phyloP scores from a whole-genome alignment of 2,888 invertebrate species.

The Diaprepes abbreviatus region DNA sequence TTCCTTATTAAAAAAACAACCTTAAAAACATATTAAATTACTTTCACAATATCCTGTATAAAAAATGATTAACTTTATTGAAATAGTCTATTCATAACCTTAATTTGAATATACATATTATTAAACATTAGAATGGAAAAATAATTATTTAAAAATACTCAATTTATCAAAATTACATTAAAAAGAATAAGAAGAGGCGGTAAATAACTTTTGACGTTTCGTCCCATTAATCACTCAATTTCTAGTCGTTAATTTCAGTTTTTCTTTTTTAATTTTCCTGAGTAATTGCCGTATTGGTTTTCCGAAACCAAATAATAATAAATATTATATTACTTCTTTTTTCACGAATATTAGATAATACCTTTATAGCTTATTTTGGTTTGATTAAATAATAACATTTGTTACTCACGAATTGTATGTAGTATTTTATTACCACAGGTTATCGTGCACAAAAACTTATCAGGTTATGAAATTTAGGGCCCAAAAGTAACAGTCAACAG shows the following conservation, averaged over 20 bases:
- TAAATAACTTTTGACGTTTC: slow-evolving; percentile 2
- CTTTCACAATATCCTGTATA: background rate
- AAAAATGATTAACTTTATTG: background rate
- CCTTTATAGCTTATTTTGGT: too few species aligned
- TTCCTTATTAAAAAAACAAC: too few species aligned
- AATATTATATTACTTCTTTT: too few species aligned
- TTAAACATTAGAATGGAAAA: background rate
- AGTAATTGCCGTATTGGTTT: slow-evolving; percentile 11
- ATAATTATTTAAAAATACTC: background rate
- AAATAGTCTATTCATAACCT: background rate
- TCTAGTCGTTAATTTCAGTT: background rate
- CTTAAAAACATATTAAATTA: too few species aligned
- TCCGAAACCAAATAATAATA: slow-evolving; percentile 7
- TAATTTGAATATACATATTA: background rate
- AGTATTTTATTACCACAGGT: too few species aligned
- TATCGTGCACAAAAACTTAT: too few species aligned
- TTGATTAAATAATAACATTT: too few species aligned
- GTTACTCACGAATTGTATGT: too few species aligned
- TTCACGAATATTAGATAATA: too few species aligned
- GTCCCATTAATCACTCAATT: slow-evolving; percentile 1
- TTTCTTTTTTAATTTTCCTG: slow-evolving; percentile 10
- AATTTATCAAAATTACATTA: slow-evolving; percentile 17
- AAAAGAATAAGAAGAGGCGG: slow-evolving; percentile 12
- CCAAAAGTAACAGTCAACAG: too few species aligned
- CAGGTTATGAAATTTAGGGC: too few species aligned